These are phyloP conservation scores for Phoenoteleia sp. DNA, from an alignment of 2,888 invertebrate genomes.

Conservation along the genomic window DNA sequence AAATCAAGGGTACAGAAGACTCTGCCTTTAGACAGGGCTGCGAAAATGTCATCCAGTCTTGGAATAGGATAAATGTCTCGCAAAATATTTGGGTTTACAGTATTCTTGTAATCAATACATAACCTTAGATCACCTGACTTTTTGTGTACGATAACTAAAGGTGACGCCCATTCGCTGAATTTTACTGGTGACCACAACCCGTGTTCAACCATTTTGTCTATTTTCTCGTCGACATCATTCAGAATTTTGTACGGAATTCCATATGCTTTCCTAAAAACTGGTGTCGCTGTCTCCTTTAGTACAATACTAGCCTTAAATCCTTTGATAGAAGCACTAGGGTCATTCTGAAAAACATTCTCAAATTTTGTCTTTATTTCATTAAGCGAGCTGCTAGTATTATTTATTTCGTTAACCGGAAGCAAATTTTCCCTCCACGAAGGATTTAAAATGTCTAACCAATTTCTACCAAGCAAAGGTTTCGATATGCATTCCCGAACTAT, in stretches of 20 bases:
- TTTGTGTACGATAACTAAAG: conserved; percentile 26
- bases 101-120: conserved; percentile 40
- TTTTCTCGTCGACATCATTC: conserved; percentile 21
- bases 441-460: conserved; percentile 35
- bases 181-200: conserved; percentile 23
- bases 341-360: neutral
- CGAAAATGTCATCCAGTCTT: conserved; percentile 13
- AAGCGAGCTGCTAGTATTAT: neutral
- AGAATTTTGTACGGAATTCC: conserved; percentile 43
- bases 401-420: neutral
- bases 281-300: conserved; percentile 26
- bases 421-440: conserved; percentile 26
- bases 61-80: conserved; percentile 34
- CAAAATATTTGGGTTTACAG: conserved; percentile 13
- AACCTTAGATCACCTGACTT: conserved; percentile 19
- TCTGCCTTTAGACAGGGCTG: neutral
- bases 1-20: conserved; percentile 50
- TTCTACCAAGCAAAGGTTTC: conserved; percentile 20
- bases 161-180: conserved; percentile 50
- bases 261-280: conserved; percentile 41
- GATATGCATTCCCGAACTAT: neutral
- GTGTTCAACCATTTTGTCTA: conserved; percentile 26
- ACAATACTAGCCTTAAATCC: conserved; percentile 29
- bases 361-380: neutral
- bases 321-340: neutral